These are phyloP conservation scores for Porites evermanni DNA, from an alignment of 92 coral and sea anemone species.

Conservation along the genomic window DNA sequence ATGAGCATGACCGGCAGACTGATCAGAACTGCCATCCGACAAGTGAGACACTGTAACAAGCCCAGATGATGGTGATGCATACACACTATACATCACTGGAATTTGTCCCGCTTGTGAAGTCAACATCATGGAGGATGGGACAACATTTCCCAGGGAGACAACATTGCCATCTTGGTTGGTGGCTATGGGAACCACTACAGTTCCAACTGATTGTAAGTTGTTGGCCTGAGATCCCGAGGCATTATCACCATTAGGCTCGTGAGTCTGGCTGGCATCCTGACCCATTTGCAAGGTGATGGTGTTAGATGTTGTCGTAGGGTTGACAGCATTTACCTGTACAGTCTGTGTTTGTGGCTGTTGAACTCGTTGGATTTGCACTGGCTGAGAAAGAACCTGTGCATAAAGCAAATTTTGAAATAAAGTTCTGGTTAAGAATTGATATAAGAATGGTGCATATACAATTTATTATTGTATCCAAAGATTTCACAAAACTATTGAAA, in stretches of 20 bases:
- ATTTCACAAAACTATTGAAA: too few relatives aligned
- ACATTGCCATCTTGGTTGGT: conserved; percentile 83
- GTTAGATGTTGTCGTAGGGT: conserved; percentile 46
- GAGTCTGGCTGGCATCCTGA: conserved; percentile 84
- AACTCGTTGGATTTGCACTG: conserved; percentile 90
- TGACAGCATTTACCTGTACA: conserved; percentile 52
- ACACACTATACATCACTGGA: conserved; percentile 89
- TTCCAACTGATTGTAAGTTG: conserved; percentile 80
- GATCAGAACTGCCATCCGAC: conserved; percentile 59
- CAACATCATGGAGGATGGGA: conserved; percentile 90
- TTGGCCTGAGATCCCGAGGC: conserved; percentile 58
- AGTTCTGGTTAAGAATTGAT: too few relatives aligned
- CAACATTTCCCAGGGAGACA: conserved; percentile 82
- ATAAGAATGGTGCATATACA: too few relatives aligned
- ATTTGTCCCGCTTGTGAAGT: conserved; percentile 85
- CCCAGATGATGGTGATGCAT: conserved; percentile 83
- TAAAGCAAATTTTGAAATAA: neutral
- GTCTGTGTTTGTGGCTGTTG: conserved; percentile 73
- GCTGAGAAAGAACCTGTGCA: conserved; percentile 70
- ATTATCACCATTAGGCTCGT: conserved; percentile 75
- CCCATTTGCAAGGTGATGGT: conserved; percentile 63
- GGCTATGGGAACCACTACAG: conserved; percentile 88
- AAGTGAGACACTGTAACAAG: conserved; percentile 81
- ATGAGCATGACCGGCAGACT: conserved; percentile 65
- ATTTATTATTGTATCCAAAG: too few relatives aligned